Evolutionary conservation across 2,113 vertebrate species (phyloP).

Genomic region (Atherinomorus stipes): DNA sequence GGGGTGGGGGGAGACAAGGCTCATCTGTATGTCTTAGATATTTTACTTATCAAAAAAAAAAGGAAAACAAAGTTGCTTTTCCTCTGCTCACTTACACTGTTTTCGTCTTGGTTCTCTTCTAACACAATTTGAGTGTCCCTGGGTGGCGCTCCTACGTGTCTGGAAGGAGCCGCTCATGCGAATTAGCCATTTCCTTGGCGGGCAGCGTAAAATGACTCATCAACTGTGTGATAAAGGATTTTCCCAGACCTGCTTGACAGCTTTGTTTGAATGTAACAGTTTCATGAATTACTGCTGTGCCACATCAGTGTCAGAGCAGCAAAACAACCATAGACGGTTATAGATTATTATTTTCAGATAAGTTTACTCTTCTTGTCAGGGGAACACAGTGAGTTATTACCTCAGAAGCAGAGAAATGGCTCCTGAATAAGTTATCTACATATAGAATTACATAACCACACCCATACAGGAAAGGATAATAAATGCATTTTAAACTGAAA

Average conservation of each 20-base stretch:
- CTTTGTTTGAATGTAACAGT: conserved; percentile 47
- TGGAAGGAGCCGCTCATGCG: conserved; percentile 34
- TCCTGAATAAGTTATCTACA: conserved; percentile 22
- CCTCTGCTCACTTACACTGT: conserved; percentile 9
- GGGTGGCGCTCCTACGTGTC: conserved; percentile 28
- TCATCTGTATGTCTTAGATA: too few species aligned
- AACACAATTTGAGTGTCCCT: conserved; percentile 30
- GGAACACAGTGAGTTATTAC: conserved; percentile 44
- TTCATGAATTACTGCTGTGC: conserved; percentile 48
- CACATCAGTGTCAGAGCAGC: conserved; percentile 41
- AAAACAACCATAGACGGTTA: conserved; percentile 38
- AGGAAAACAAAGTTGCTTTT: background rate
- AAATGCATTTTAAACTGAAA: background rate
- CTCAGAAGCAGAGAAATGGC: conserved; percentile 7
- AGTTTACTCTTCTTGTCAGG: conserved; percentile 46
- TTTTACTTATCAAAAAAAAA: too few species aligned
- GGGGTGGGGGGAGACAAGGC: too few species aligned
- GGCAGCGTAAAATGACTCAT: conserved; percentile 45
- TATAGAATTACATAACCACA: conserved; percentile 11
- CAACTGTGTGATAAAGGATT: conserved; percentile 41
- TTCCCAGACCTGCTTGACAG: conserved; percentile 57
- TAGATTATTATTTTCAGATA: conserved; percentile 51
- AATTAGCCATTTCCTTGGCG: conserved; percentile 45
- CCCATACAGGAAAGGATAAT: background rate
- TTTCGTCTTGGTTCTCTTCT: conserved; percentile 22